Base-by-base conservation (phyloP, 2,797 vertebrate species). In the Tenualosa ilisha region DNA sequence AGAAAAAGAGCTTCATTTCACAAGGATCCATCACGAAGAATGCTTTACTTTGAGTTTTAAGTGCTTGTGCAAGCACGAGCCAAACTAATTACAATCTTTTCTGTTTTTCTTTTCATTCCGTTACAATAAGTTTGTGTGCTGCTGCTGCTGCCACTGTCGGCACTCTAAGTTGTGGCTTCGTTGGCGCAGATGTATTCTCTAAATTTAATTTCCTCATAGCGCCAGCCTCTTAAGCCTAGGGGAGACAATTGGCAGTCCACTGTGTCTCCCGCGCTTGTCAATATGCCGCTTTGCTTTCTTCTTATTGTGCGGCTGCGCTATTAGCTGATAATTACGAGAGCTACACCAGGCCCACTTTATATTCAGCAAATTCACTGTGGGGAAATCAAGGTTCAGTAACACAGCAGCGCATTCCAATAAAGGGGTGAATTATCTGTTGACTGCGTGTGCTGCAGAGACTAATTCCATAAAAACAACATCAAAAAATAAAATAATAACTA, bases 301-400 rank as follows among this genome's bases (percentile, higher is more conserved):
- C 89, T 86, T 79, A 91, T 92, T 92, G 89, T 89, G 91, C 87
- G 86, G 89, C 87, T 90, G 86, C 61, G 91, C 89, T 84, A 90
- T 91, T 92, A 87, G 90, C 68, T 81, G 86, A 87, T 91, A 93
- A 94, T 93, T 92, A 89, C 86, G 87, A 37, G 84, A 86, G 90
- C 89, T 86, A 91, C 84, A 91, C 86, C 85, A 88, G 75, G 81
- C 2, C 37, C 72, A 59, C 51, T 88, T 89, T 61, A 85, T 84
- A 87, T 89, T 84, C 82, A 50, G 11, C 83, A 86, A 86, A 88
- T 51, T 65, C 61, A 85, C 86, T 51, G 56, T 63, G 61, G 75
- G 75, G 82, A 83, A 85, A 81, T 72, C 72, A 65, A 81, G 56
- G 61, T 56, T 24, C 17, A 17, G 61, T 85, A 81, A 86, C 83